Evolutionary conservation across 2,888 invertebrate species (phyloP).

Genomic region (Caradrina clavipalpis): DNA sequence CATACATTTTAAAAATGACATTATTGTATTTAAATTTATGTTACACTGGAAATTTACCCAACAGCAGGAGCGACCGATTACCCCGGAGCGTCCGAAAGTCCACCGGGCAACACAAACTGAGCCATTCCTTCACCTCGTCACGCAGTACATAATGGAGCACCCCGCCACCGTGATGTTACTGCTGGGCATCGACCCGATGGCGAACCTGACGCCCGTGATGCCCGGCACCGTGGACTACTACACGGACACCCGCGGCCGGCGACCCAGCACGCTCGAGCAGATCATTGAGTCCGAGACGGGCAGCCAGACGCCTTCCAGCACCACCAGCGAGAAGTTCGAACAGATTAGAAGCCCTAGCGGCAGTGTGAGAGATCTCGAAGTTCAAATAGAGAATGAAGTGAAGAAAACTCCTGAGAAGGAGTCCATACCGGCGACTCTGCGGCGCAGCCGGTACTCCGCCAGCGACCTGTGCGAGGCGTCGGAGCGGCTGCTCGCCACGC

Average conservation of each 20-base stretch:
- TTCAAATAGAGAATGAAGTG: conserved; percentile 74
- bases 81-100: conserved; percentile 83
- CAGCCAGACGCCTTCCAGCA: conserved; percentile 86
- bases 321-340: conserved; percentile 82
- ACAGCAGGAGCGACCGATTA: conserved; percentile 84
- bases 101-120: conserved; percentile 92
- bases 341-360: conserved; percentile 77
- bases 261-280: conserved; percentile 86
- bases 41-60: conserved; percentile 32
- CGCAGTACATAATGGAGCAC: conserved; percentile 93
- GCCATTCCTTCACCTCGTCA: conserved; percentile 91
- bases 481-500: conserved; percentile 89
- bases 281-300: conserved; percentile 86
- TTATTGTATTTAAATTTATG: not conserved
- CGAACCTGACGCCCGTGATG: conserved; percentile 82
- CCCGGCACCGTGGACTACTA: conserved; percentile 86
- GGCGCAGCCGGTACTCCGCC: conserved; percentile 92
- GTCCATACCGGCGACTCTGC: conserved; percentile 75
- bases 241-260: conserved; percentile 78
- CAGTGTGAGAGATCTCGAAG: conserved; percentile 79
- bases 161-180: conserved; percentile 94
- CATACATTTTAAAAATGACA: not conserved
- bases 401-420: conserved; percentile 82
- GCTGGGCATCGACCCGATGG: conserved; percentile 93
- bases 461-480: conserved; percentile 92